These are phyloP conservation scores for Scaptodrosophila latifasciaeformis DNA, from an alignment of 2,888 invertebrate species.

Conservation along the genomic window DNA sequence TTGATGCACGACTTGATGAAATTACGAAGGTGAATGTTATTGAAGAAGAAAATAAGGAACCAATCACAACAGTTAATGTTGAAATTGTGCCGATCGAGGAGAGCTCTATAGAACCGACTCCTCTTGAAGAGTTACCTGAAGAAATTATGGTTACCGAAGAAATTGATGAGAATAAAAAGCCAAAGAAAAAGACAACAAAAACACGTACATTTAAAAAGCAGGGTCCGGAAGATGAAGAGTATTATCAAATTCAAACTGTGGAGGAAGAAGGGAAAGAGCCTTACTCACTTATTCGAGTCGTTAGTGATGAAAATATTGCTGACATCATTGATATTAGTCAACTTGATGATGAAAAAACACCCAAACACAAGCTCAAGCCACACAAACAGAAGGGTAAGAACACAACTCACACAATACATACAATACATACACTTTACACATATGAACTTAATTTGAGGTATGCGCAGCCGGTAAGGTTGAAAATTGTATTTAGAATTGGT, in stretches of 20 bases:
- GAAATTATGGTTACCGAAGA: slow-evolving; percentile 69
- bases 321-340: slow-evolving; percentile 72
- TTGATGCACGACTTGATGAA: slow-evolving; percentile 72
- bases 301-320: slow-evolving; percentile 70
- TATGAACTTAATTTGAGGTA: slow-evolving; percentile 38
- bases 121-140: slow-evolving; percentile 71
- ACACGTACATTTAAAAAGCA: slow-evolving; percentile 76
- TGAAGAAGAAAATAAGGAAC: slow-evolving; percentile 67
- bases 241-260: slow-evolving; percentile 76
- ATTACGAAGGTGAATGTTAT: slow-evolving; percentile 74
- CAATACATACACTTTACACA: slow-evolving; percentile 25
- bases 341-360: slow-evolving; percentile 69
- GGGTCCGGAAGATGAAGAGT: slow-evolving; percentile 70
- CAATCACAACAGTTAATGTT: slow-evolving; percentile 67
- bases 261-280: slow-evolving; percentile 76
- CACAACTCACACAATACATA: slow-evolving; percentile 56
- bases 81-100: slow-evolving; percentile 67
- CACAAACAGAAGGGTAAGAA: slow-evolving; percentile 72
- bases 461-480: too few relatives aligned
- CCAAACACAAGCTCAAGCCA: slow-evolving; percentile 65
- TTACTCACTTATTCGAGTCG: slow-evolving; percentile 73
- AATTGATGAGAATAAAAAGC: slow-evolving; percentile 68
- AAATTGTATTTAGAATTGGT: too few relatives aligned
- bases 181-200: slow-evolving; percentile 72
- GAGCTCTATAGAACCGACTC: slow-evolving; percentile 46